Conservation (phyloP, 1,140 invertebrate species). For the Papilio dardanus region DNA sequence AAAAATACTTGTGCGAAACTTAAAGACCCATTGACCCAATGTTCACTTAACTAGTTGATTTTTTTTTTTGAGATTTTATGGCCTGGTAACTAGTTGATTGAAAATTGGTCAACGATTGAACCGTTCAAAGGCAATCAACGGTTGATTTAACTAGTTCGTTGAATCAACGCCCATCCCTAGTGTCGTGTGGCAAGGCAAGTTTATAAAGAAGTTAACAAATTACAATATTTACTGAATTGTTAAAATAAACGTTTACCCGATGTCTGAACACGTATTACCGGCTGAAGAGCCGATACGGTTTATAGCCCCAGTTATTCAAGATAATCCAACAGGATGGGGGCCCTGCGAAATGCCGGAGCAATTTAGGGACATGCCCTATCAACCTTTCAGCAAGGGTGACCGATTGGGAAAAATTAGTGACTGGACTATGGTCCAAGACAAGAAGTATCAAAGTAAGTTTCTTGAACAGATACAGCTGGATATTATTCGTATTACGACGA, state of each 20-base stretch:
- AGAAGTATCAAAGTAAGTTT: slow-evolving; percentile 95
- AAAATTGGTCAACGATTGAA: too few relatives aligned
- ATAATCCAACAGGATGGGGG: slow-evolving; percentile 97
- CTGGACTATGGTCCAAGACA: slow-evolving; percentile 98
- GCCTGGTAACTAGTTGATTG: too few relatives aligned
- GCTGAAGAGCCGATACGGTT: slow-evolving; percentile 83
- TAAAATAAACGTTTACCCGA: slow-evolving; percentile 45
- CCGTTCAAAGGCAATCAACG: too few relatives aligned
- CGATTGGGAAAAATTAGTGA: slow-evolving; percentile 98
- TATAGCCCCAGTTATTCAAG: slow-evolving; percentile 89
- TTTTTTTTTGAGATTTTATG: too few relatives aligned
- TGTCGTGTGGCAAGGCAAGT: slow-evolving; percentile 76
- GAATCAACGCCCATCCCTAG: too few relatives aligned
- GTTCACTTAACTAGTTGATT: too few relatives aligned
- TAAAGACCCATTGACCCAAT: too few relatives aligned
- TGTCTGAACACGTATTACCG: slow-evolving; percentile 78
- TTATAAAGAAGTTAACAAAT: slow-evolving; percentile 33
- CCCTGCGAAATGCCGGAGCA: slow-evolving; percentile 96
- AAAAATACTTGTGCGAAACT: too few relatives aligned
- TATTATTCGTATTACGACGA: not conserved
- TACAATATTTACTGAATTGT: slow-evolving; percentile 34
- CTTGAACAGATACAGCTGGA: not conserved
- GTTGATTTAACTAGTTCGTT: too few relatives aligned
- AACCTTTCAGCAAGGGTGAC: slow-evolving; percentile 98
- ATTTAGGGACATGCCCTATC: slow-evolving; percentile 99